These are phyloP conservation scores for Pogoniulus pusillus DNA, from an alignment of 2,797 vertebrate species.

Conservation along the genomic window DNA sequence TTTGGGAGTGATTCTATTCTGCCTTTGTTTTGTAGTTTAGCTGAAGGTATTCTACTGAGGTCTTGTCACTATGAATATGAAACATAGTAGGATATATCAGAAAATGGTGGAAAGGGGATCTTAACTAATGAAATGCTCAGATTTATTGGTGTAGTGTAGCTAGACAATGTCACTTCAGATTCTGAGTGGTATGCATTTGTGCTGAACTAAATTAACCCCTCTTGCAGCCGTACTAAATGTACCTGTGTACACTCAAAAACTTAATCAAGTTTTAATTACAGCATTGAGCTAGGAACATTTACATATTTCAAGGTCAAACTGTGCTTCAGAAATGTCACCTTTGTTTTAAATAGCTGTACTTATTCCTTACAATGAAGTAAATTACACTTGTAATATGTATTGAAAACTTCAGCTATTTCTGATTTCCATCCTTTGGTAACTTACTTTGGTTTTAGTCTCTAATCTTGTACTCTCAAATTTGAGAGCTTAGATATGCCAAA, in stretches of 20 bases:
- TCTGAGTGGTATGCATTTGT: not conserved
- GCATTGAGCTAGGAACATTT: not conserved
- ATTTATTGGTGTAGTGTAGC: not conserved
- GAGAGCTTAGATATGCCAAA: not conserved
- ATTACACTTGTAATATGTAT: not conserved
- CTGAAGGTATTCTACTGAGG: not conserved
- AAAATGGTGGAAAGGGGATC: not conserved
- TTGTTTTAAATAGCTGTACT: not conserved
- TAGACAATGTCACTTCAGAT: not conserved
- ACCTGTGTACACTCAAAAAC: not conserved
- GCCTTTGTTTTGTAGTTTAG: not conserved
- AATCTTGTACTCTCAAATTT: not conserved
- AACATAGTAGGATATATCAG: not conserved
- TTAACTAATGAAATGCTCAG: not conserved
- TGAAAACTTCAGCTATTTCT: not conserved
- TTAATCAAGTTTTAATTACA: conserved; percentile 8
- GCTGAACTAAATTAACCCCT: not conserved
- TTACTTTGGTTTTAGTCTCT: not conserved
- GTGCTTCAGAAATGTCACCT: not conserved
- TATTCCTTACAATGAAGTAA: not conserved
- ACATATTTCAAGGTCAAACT: not conserved
- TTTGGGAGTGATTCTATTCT: not conserved
- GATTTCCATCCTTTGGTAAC: not conserved
- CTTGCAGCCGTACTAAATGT: not conserved
- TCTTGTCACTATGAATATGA: not conserved